Evolutionary conservation across 2,113 vertebrate genomes (phyloP).

Genomic region (Eurystomus gularis): DNA sequence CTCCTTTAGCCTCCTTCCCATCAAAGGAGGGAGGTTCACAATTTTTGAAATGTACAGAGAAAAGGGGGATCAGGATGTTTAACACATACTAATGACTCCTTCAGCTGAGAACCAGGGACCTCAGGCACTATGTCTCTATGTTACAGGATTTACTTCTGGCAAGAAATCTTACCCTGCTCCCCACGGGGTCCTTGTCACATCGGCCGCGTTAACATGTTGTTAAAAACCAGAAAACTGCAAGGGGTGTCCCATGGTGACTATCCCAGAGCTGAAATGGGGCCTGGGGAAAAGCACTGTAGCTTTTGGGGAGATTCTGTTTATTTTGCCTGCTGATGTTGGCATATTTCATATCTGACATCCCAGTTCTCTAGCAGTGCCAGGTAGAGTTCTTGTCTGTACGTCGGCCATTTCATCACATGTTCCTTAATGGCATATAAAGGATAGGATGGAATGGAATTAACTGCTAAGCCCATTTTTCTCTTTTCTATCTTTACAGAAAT

Average conservation of each 20-base stretch:
- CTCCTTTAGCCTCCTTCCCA: neutral
- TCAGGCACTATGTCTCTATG: neutral
- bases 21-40: neutral
- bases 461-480: neutral
- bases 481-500: constrained; percentile 81
- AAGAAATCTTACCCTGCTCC: neutral
- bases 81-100: neutral
- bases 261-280: neutral
- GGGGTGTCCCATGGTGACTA: neutral
- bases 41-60: neutral
- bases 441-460: neutral
- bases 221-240: neutral
- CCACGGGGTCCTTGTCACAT: neutral
- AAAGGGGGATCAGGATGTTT: neutral
- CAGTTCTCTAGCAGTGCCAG: neutral
- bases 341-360: neutral
- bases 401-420: neutral
- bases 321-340: neutral
- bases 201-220: neutral
- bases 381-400: neutral
- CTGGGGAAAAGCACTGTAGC: neutral
- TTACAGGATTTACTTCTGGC: neutral
- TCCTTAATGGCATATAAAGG: neutral
- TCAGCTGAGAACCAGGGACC: neutral
- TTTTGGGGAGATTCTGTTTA: neutral